Evolutionary conservation across 2,113 vertebrate species (phyloP).

Genomic region (Silurus meridionalis): DNA sequence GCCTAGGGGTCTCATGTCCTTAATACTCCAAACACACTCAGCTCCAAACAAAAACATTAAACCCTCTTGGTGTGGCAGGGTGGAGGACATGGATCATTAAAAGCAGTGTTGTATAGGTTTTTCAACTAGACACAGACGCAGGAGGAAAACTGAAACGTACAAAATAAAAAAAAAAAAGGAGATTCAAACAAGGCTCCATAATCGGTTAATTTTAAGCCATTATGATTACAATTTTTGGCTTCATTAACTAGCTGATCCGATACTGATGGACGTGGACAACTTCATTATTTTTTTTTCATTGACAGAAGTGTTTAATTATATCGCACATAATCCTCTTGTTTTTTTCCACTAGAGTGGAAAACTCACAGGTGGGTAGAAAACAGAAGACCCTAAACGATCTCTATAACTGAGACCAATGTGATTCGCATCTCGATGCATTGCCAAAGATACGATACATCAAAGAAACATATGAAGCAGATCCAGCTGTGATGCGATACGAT

Average conservation of each 20-base stretch:
- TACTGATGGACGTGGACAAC: not conserved
- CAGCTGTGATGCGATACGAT: too few relatives aligned
- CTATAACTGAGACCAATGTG: not conserved
- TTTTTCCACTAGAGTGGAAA: not conserved
- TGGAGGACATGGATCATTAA: conserved; percentile 44
- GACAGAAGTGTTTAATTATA: too few relatives aligned
- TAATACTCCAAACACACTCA: conserved; percentile 64
- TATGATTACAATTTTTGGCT: not conserved
- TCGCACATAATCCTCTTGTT: not conserved
- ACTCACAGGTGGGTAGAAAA: not conserved
- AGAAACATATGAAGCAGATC: too few relatives aligned
- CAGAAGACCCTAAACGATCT: not conserved
- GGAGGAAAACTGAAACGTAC: not conserved
- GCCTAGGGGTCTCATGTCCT: conserved; percentile 50
- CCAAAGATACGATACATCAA: too few relatives aligned
- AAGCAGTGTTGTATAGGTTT: conserved; percentile 44
- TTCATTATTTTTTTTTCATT: not conserved
- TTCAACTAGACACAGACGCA: conserved; percentile 28
- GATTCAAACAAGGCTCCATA: not conserved
- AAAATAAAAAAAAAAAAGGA: not conserved
- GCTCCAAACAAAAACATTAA: conserved; percentile 48
- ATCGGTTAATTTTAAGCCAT: not conserved
- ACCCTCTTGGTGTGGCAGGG: conserved; percentile 49
- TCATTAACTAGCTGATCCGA: not conserved
- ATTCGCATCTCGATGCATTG: too few relatives aligned